Conservation (phyloP, 2,113 vertebrate genomes). For the Lonchura striata region DNA sequence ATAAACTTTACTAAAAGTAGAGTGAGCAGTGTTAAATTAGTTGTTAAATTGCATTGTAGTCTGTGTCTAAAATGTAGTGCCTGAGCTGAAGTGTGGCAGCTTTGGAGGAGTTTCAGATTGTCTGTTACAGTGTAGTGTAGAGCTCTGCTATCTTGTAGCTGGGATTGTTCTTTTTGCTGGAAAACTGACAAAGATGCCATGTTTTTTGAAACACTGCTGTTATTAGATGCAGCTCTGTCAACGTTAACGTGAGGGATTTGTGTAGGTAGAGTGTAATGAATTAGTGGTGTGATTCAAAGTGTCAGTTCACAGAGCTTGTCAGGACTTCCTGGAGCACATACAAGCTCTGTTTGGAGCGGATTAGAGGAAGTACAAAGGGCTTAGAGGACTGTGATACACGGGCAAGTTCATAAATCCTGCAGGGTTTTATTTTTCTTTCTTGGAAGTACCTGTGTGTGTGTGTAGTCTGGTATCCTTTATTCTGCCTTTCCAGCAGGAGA, state of each 20-base stretch:
- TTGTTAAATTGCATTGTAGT: not conserved
- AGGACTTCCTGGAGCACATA: constrained; percentile 40
- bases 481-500: not conserved
- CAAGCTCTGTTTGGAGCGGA: constrained; percentile 5
- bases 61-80: not conserved
- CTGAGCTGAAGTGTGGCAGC: not conserved
- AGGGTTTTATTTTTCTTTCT: constrained; percentile 32
- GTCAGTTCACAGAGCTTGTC: constrained; percentile 21
- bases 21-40: not conserved
- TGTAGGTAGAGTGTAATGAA: not conserved
- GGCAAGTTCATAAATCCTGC: constrained; percentile 14
- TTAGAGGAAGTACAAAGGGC: constrained; percentile 24
- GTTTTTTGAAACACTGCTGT: not conserved
- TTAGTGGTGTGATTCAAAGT: constrained; percentile 20
- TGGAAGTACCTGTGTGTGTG: not conserved
- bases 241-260: not conserved
- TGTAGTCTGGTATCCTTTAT: not conserved
- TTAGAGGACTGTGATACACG: not conserved
- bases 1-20: not conserved
- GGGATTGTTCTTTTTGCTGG: not conserved
- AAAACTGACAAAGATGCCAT: not conserved
- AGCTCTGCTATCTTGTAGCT: not conserved
- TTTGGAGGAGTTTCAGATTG: not conserved
- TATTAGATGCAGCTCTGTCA: not conserved
- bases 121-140: not conserved